Evolutionary conservation across 2,888 invertebrate species (phyloP).

Genomic region (Heterodera filipjevi): DNA sequence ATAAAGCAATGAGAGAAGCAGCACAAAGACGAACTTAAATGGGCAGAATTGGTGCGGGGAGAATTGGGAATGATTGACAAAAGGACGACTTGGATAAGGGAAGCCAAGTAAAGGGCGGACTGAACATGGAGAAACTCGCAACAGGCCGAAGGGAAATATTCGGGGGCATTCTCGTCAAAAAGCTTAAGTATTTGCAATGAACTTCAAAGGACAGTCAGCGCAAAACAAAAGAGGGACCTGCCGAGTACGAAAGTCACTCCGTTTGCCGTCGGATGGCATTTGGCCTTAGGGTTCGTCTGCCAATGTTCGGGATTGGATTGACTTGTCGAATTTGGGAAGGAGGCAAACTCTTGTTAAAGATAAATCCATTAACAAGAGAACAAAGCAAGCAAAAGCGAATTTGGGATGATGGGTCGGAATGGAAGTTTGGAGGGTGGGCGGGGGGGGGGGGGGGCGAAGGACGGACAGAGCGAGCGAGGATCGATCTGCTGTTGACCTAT

Average conservation of each 20-base stretch:
- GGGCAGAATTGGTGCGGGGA: not conserved
- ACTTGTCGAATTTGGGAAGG: too few relatives aligned
- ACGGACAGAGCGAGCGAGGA: not conserved
- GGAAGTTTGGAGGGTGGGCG: not conserved
- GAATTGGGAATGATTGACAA: not conserved
- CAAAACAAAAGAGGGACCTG: not conserved
- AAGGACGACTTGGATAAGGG: slow-evolving; percentile 39
- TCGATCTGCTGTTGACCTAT: slow-evolving; percentile 11
- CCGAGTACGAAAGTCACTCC: not conserved
- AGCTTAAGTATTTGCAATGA: not conserved
- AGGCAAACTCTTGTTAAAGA: too few relatives aligned
- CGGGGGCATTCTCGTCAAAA: slow-evolving; percentile 41
- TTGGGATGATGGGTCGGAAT: not conserved
- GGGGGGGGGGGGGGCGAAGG: not conserved
- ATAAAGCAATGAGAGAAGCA: slow-evolving; percentile 47
- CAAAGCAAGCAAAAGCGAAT: not conserved
- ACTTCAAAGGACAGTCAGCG: not conserved
- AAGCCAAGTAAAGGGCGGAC: slow-evolving; percentile 47
- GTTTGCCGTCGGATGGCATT: not conserved
- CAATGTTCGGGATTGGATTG: too few relatives aligned
- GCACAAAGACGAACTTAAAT: slow-evolving; percentile 45
- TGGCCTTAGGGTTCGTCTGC: not conserved
- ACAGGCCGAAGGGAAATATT: slow-evolving; percentile 48
- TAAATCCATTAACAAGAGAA: too few relatives aligned
- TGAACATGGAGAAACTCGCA: slow-evolving; percentile 47